A percentile compares a stretch with the other conserved stretches of the same genome.
These are phyloP conservation scores for Prietella phreatophila DNA, from an alignment of 2,113 vertebrate species.

Conservation along the genomic window DNA sequence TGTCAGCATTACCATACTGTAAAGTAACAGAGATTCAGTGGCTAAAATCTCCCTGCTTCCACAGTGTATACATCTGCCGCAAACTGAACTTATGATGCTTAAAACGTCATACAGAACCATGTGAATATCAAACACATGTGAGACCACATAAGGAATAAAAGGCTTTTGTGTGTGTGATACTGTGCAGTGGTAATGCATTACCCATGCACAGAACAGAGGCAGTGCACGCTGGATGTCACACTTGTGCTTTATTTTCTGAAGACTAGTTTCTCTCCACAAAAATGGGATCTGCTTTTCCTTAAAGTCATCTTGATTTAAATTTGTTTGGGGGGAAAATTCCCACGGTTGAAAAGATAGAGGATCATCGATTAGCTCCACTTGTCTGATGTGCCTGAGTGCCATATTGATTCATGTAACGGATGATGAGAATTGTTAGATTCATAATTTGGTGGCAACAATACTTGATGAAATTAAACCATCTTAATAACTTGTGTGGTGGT, in stretches of 20 bases:
- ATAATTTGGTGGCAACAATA: background rate
- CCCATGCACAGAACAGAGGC: background rate
- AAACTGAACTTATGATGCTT: background rate
- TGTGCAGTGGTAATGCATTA: constrained; percentile 36
- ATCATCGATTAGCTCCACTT: background rate
- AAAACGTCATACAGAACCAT: constrained; percentile 12
- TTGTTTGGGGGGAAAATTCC: background rate
- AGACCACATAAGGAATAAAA: constrained; percentile 6
- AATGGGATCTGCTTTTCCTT: background rate
- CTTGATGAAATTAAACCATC: background rate
- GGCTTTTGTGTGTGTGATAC: constrained; percentile 41
- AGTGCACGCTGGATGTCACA: background rate
- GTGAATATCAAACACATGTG: constrained; percentile 43
- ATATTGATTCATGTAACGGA: background rate
- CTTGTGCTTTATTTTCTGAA: background rate
- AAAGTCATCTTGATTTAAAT: background rate
- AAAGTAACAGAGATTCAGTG: background rate
- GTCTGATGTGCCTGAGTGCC: background rate
- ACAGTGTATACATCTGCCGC: background rate
- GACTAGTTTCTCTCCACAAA: background rate
- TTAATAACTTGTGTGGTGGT: background rate
- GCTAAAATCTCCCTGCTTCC: background rate
- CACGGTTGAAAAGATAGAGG: background rate
- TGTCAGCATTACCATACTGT: background rate
- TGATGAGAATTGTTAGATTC: background rate